Percentiles rank a stretch among this genome's conserved stretches.
phyloP scores from a whole-genome alignment of 2,888 invertebrate genomes.

The Cetonia aurata region DNA sequence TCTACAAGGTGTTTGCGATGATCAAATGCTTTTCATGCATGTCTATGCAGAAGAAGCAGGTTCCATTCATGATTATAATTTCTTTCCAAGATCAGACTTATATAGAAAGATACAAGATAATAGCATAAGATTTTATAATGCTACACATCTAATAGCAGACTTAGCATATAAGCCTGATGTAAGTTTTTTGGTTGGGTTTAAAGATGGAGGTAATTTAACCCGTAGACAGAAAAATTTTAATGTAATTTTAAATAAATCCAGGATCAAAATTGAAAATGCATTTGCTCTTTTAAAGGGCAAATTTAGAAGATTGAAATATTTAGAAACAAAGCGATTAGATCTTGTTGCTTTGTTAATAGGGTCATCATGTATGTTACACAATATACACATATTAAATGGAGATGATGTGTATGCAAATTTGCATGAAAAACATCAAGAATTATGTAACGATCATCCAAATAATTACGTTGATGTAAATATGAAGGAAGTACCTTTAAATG shows the following conservation, averaged over 20 bases:
- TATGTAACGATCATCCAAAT: too few species aligned
- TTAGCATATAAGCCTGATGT: constrained; percentile 7
- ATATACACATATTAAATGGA: too few species aligned
- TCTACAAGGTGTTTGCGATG: constrained; percentile 24
- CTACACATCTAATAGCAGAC: constrained; percentile 12
- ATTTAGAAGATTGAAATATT: constrained; percentile 10
- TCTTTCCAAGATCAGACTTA: constrained; percentile 11
- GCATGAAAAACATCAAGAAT: too few species aligned
- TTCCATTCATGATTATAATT: constrained; percentile 7
- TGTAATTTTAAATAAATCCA: not conserved
- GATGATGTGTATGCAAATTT: too few species aligned
- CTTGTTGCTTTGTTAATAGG: too few species aligned
- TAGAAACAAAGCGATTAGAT: constrained; percentile 8
- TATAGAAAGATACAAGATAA: not conserved
- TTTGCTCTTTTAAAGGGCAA: constrained; percentile 7
- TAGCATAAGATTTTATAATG: not conserved
- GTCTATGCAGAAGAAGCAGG: constrained; percentile 22
- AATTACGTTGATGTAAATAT: too few species aligned
- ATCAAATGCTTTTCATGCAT: constrained; percentile 5
- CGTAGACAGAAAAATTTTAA: constrained; percentile 16
- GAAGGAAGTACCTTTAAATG: too few species aligned
- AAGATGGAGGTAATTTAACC: constrained; percentile 14
- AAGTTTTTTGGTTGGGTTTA: constrained; percentile 7
- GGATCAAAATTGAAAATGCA: constrained; percentile 18
- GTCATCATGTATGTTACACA: too few species aligned